Conservation (phyloP, 2,888 invertebrate genomes). For the Oscheius onirici region DNA sequence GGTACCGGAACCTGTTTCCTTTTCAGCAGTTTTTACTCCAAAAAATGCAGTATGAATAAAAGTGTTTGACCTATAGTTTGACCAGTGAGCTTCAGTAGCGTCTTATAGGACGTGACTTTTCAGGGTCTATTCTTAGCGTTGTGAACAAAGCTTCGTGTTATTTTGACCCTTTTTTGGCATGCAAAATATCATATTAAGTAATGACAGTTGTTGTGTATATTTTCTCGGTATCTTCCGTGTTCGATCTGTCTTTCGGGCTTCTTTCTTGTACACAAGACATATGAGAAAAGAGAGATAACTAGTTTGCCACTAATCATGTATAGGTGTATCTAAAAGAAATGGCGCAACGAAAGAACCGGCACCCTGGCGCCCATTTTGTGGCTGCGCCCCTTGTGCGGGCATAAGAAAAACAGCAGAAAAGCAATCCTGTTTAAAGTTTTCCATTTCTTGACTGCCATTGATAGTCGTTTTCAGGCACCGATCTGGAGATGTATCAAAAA, state of each 20-base stretch:
- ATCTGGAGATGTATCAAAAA: constrained; percentile 34
- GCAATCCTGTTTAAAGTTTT: constrained; percentile 19
- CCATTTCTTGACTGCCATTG: not conserved
- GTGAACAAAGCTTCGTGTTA: too few species aligned
- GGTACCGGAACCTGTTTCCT: not conserved
- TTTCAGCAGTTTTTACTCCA: not conserved
- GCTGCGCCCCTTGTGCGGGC: constrained; percentile 12
- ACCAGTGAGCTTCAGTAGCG: too few species aligned
- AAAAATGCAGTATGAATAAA: too few species aligned
- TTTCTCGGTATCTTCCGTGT: too few species aligned
- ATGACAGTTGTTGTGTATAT: too few species aligned
- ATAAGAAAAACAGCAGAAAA: constrained; percentile 23
- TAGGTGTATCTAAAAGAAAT: constrained; percentile 26
- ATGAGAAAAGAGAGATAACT: constrained; percentile 9
- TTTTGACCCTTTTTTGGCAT: too few species aligned
- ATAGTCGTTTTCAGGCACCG: constrained; percentile 35
- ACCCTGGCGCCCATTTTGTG: constrained; percentile 27
- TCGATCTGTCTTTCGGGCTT: too few species aligned
- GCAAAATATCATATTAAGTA: too few species aligned
- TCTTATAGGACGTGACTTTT: too few species aligned
- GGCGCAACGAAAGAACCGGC: constrained; percentile 27
- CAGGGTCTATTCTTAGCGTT: too few species aligned
- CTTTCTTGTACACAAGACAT: too few species aligned
- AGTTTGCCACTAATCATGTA: constrained; percentile 28
- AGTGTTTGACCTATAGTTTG: too few species aligned